These are phyloP conservation scores for Uromys caudimaculatus DNA, from an alignment of 2,797 vertebrate genomes.

Conservation along the genomic window DNA sequence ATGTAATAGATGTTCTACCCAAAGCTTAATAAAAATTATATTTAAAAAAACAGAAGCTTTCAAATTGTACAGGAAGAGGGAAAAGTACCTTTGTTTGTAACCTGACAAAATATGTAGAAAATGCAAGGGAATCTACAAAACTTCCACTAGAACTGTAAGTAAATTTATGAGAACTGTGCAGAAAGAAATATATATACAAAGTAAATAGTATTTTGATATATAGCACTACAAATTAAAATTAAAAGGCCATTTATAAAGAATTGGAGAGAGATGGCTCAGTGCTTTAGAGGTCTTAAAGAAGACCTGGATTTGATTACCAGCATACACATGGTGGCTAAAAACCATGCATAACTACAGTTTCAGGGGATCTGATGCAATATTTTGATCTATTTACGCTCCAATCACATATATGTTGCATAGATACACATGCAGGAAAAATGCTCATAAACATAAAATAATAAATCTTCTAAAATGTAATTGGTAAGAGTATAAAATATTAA, in stretches of 20 bases:
- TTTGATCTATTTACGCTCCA: too few species aligned
- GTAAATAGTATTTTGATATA: background rate
- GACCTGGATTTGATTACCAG: background rate
- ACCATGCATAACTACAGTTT: background rate
- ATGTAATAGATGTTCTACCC: background rate
- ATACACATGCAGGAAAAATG: too few species aligned
- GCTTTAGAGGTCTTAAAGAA: background rate
- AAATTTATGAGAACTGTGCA: background rate
- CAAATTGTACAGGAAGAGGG: background rate
- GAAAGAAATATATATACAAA: background rate
- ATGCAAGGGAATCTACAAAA: background rate
- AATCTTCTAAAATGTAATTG: background rate
- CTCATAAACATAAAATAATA: background rate
- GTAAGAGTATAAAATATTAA: background rate
- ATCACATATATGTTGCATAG: too few species aligned
- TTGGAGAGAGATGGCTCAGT: background rate
- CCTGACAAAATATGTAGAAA: background rate
- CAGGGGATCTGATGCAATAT: too few species aligned
- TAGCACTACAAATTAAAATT: background rate
- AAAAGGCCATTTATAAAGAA: background rate
- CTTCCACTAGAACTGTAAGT: background rate
- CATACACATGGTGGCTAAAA: background rate
- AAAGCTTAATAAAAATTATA: background rate
- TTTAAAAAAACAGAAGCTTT: background rate
- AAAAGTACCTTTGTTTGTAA: background rate